These are phyloP conservation scores for Rhingia rostrata DNA, from an alignment of 2,888 invertebrate genomes.

Conservation along the genomic window DNA sequence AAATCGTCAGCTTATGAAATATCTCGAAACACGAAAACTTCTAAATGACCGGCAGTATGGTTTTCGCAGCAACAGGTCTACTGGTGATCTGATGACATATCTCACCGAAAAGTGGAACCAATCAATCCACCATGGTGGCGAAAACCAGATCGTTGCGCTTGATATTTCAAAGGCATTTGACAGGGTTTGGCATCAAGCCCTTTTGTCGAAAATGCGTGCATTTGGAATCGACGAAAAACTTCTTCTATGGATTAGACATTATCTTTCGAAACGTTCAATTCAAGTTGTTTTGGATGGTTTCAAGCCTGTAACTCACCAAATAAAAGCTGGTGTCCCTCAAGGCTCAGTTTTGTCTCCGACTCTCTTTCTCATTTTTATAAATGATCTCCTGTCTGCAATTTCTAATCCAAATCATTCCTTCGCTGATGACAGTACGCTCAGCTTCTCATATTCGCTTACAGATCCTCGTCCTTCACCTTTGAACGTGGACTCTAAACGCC, in stretches of 20 bases:
- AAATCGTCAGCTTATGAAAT: no score
- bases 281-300: not conserved
- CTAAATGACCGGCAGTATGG: no score
- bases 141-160: no score
- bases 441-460: constrained; percentile 1
- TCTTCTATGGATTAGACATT: not conserved
- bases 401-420: not conserved
- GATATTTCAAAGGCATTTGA: no score
- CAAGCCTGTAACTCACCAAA: not conserved
- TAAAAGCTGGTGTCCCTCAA: not conserved
- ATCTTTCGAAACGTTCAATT: not conserved
- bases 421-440: constrained; percentile 8
- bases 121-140: no score
- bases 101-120: no score
- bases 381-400: constrained; percentile 1
- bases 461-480: not conserved
- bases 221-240: not conserved
- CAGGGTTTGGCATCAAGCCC: no score
- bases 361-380: constrained; percentile 19
- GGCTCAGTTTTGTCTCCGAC: constrained; percentile 4
- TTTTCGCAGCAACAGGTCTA: no score
- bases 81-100: no score
- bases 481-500: not conserved
- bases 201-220: not conserved
- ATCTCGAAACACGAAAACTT: no score